These are phyloP conservation scores for Hippocampus mohnikei DNA, from an alignment of 2,113 vertebrate species.

Conservation along the genomic window DNA sequence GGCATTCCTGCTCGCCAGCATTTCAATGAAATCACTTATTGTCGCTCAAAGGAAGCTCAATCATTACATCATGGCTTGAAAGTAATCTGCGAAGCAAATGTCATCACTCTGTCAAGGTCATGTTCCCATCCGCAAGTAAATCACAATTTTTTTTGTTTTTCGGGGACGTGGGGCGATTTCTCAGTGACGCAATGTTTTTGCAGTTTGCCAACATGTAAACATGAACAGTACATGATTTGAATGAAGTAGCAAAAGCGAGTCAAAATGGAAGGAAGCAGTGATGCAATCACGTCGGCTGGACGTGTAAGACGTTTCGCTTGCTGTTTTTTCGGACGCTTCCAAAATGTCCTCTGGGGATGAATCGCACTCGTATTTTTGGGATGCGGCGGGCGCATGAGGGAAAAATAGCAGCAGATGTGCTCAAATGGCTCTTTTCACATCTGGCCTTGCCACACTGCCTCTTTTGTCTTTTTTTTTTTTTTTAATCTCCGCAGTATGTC, in stretches of 20 bases:
- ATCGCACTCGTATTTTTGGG: slow-evolving; percentile 52
- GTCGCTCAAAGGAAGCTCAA: too few relatives aligned
- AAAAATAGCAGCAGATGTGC: slow-evolving; percentile 48
- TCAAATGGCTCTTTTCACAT: slow-evolving; percentile 19
- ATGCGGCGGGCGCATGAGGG: slow-evolving; percentile 48
- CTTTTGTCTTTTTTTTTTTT: slow-evolving; percentile 17
- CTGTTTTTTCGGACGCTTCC: slow-evolving; percentile 36
- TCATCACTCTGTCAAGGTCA: too few relatives aligned
- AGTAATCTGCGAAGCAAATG: too few relatives aligned
- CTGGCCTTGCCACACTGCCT: not conserved
- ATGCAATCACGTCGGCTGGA: slow-evolving; percentile 34
- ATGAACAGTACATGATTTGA: not conserved
- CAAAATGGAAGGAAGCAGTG: slow-evolving; percentile 13
- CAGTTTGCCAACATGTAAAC: slow-evolving; percentile 6
- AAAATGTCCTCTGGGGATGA: slow-evolving; percentile 28
- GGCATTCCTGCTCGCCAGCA: not conserved
- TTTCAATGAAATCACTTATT: too few relatives aligned
- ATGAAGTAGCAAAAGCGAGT: not conserved
- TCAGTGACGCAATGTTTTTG: slow-evolving; percentile 33
- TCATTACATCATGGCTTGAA: too few relatives aligned
- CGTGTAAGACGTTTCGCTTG: slow-evolving; percentile 32
- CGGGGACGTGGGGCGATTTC: not conserved
- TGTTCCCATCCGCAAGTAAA: too few relatives aligned
- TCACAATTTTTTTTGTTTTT: too few relatives aligned
- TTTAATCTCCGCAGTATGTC: not conserved